A percentile compares a stretch with the other conserved stretches of the same genome.
Evolutionary conservation across 2,797 vertebrate species (phyloP).

Genomic region (Chelidonichthys spinosus): DNA sequence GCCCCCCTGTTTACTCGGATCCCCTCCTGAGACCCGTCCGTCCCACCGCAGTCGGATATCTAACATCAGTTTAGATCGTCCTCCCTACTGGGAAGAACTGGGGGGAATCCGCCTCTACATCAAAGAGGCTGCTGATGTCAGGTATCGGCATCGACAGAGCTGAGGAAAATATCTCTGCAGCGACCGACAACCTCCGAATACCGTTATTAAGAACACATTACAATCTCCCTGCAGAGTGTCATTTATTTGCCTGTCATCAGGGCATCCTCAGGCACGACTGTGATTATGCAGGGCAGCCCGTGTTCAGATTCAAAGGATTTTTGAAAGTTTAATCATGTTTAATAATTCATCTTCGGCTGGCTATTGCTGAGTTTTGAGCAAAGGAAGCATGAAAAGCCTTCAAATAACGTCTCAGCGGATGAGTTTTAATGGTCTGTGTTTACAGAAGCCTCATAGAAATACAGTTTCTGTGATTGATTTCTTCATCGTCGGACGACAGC

Average conservation of each 20-base stretch:
- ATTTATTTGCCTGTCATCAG: conserved; percentile 12
- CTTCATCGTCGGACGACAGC: neutral
- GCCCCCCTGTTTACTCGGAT: conserved; percentile 28
- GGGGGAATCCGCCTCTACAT: conserved; percentile 6
- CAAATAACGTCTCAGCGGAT: neutral
- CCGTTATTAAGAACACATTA: conserved; percentile 7
- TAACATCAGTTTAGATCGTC: conserved; percentile 13
- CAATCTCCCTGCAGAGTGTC: neutral
- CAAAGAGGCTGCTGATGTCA: conserved; percentile 22
- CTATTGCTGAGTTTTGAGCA: conserved; percentile 14
- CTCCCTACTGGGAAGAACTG: neutral
- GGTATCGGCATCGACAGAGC: neutral
- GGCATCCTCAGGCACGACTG: conserved; percentile 2
- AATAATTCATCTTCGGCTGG: conserved; percentile 29
- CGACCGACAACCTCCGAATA: neutral
- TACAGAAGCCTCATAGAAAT: neutral
- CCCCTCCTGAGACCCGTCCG: conserved; percentile 28
- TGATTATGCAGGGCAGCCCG: conserved; percentile 16
- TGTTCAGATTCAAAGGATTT: conserved; percentile 5
- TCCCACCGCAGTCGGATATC: conserved; percentile 37
- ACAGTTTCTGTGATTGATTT: conserved; percentile 7
- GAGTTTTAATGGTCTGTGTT: neutral
- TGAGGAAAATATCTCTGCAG: conserved; percentile 40
- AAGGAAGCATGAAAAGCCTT: neutral
- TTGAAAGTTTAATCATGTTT: conserved; percentile 42